Conservation (phyloP, 2,888 invertebrate genomes). For the Branchellion lobata region DNA sequence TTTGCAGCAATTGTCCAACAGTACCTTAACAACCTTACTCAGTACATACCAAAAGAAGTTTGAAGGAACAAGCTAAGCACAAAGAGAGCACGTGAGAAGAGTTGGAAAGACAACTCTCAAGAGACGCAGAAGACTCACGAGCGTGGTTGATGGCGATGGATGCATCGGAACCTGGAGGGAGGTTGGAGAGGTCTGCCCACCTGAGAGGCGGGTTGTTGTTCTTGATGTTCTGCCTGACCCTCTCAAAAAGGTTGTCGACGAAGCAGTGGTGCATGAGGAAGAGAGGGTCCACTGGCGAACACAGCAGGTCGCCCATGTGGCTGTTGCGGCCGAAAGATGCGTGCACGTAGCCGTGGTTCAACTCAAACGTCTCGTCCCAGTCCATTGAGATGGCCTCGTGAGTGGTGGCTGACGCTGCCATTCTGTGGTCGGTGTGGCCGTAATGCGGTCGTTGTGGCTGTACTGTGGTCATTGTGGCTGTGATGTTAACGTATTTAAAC, state of each 20-base stretch:
- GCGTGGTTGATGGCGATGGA: neutral
- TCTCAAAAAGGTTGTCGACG: slow-evolving; percentile 60
- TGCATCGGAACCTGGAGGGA: neutral
- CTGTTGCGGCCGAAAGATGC: slow-evolving; percentile 55
- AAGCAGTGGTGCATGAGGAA: slow-evolving; percentile 60
- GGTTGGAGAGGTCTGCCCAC: slow-evolving; percentile 2
- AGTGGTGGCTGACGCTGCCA: neutral
- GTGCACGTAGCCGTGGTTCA: slow-evolving; percentile 55
- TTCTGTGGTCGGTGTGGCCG: too few relatives aligned
- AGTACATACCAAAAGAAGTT: too few relatives aligned
- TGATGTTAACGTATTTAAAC: too few relatives aligned
- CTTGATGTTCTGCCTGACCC: slow-evolving; percentile 20
- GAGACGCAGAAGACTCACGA: neutral
- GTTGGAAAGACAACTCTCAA: too few relatives aligned
- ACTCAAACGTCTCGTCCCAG: slow-evolving; percentile 54
- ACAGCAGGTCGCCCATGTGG: slow-evolving; percentile 56
- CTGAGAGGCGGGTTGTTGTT: neutral
- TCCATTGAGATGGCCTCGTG: slow-evolving; percentile 25
- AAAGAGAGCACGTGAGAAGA: too few relatives aligned
- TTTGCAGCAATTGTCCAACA: too few relatives aligned
- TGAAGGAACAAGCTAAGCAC: too few relatives aligned
- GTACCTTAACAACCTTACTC: too few relatives aligned
- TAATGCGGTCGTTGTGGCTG: too few relatives aligned
- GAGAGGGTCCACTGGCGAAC: slow-evolving; percentile 60
- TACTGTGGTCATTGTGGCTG: too few relatives aligned